These are phyloP conservation scores for Corbicula japonica DNA, from an alignment of 2,888 invertebrate genomes.

Conservation along the genomic window DNA sequence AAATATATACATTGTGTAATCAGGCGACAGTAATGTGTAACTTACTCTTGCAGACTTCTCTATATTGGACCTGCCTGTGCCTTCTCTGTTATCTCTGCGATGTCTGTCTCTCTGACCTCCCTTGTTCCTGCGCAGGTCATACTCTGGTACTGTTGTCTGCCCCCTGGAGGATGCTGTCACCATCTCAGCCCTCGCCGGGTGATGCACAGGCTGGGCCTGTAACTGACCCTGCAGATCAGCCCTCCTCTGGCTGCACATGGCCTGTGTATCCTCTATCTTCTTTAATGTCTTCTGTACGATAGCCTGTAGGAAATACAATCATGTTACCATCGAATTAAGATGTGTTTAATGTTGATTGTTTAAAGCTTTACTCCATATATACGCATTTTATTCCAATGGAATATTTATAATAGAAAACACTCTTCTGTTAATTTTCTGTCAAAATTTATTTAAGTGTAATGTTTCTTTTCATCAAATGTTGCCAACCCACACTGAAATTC, in stretches of 20 bases:
- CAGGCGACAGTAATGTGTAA: no score
- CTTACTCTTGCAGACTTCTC: slow-evolving; percentile 78
- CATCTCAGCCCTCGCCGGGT: slow-evolving; percentile 58
- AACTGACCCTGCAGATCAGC: slow-evolving; percentile 92
- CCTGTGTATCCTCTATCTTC: slow-evolving; percentile 96
- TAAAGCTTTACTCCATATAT: background rate
- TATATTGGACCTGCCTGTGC: slow-evolving; percentile 45
- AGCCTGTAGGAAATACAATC: slow-evolving; percentile 65
- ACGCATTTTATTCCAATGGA: background rate
- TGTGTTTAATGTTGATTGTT: background rate
- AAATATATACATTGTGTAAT: no score
- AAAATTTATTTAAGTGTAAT: no score
- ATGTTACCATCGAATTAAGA: background rate
- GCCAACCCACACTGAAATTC: no score
- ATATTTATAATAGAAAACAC: background rate
- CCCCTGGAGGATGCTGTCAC: slow-evolving; percentile 65
- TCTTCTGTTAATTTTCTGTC: background rate
- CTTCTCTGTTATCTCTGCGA: slow-evolving; percentile 37
- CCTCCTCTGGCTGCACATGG: slow-evolving; percentile 95
- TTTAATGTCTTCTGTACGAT: slow-evolving; percentile 92
- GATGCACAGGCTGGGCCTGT: slow-evolving; percentile 86
- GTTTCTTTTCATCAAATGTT: no score
- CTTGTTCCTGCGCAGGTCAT: slow-evolving; percentile 67
- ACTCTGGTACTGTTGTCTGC: slow-evolving; percentile 68
- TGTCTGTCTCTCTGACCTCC: slow-evolving; percentile 54